Percentiles rank a stretch among this genome's conserved stretches.
Conservation (phyloP, 1,140 invertebrate species). For the Drosophila saltans region DNA sequence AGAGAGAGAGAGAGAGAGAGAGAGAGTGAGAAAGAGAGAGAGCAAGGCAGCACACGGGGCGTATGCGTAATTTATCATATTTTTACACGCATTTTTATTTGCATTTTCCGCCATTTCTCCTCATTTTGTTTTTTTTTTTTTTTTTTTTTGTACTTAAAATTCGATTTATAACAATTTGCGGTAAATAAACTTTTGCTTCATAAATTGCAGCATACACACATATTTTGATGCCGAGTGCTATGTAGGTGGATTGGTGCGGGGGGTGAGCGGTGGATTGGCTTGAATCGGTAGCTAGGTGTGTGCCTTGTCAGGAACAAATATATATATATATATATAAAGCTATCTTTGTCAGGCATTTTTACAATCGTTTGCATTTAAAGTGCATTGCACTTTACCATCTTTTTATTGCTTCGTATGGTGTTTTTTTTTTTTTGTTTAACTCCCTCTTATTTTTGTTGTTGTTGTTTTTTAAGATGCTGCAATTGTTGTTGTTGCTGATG, state of each 20-base stretch:
- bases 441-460: neutral
- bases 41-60: conserved; percentile 19
- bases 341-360: conserved; percentile 42
- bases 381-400: conserved; percentile 37
- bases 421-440: neutral
- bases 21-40: conserved; percentile 7
- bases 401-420: conserved; percentile 9
- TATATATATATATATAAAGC: conserved; percentile 15
- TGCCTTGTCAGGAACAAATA: conserved; percentile 4
- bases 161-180: conserved; percentile 77
- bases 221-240: neutral
- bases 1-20: conserved; percentile 2
- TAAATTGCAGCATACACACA: conserved; percentile 53
- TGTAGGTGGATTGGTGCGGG: neutral
- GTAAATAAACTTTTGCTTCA: conserved; percentile 67
- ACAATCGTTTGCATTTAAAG: conserved; percentile 47
- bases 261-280: neutral
- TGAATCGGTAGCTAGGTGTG: neutral
- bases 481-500: neutral
- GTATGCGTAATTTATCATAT: conserved; percentile 75
- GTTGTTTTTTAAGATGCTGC: conserved; percentile 25
- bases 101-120: conserved; percentile 43
- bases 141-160: conserved; percentile 58
- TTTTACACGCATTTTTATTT: conserved; percentile 63
- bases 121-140: neutral